Conservation (phyloP, 2,113 vertebrate species). For the Coracopsis vasa region DNA sequence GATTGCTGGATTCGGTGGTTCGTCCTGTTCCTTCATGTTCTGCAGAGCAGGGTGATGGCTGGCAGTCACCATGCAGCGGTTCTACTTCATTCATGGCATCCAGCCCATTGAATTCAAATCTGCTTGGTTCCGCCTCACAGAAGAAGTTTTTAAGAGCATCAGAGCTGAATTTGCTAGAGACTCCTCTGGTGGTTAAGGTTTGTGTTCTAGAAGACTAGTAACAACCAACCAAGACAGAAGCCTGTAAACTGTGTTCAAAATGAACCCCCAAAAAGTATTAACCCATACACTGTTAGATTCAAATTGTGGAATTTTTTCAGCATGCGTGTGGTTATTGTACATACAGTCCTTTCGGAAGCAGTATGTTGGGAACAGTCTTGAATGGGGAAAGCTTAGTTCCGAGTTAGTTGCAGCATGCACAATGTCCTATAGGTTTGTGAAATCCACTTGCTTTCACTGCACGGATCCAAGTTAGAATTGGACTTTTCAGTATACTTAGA, state of each 20-base stretch:
- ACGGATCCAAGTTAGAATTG: background rate
- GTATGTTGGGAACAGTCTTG: background rate
- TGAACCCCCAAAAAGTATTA: fast-evolving
- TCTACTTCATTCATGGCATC: constrained; percentile 59
- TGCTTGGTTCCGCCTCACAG: background rate
- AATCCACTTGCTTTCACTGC: background rate
- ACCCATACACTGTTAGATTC: background rate
- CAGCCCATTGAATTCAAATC: constrained; percentile 29
- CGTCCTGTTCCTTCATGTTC: constrained; percentile 73
- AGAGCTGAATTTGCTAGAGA: constrained; percentile 84
- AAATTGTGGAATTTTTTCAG: background rate
- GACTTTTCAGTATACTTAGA: background rate
- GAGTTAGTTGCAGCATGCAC: background rate
- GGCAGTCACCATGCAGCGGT: constrained; percentile 63
- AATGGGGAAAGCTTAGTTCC: background rate
- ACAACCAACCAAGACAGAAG: background rate
- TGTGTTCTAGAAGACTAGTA: background rate
- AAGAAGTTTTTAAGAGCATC: constrained; percentile 72
- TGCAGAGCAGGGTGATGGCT: constrained; percentile 32
- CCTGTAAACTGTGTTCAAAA: background rate
- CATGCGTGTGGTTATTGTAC: background rate
- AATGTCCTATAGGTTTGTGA: background rate
- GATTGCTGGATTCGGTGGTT: constrained; percentile 85
- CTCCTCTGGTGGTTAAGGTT: constrained; percentile 92
- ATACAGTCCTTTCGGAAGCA: background rate